These are phyloP conservation scores for Gymnobelideus leadbeateri DNA, from an alignment of 2,113 vertebrate genomes.

Conservation along the genomic window DNA sequence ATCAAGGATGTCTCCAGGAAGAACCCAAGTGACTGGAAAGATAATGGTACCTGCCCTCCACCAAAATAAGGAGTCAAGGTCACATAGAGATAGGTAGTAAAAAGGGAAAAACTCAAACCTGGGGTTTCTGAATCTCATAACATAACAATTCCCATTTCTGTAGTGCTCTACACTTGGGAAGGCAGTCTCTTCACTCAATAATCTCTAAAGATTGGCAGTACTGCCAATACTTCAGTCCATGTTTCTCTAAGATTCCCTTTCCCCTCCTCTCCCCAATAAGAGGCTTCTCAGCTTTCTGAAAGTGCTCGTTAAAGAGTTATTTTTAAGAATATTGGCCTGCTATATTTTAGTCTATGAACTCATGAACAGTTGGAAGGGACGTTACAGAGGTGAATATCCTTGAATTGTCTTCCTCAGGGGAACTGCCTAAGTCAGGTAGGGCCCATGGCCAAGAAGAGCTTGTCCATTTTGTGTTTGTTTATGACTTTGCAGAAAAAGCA, in stretches of 20 bases:
- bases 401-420: not conserved
- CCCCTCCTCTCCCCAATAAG: not conserved
- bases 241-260: not conserved
- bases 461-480: not conserved
- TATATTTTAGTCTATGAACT: not conserved
- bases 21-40: not conserved
- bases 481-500: constrained; percentile 30
- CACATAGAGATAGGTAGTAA: too few relatives aligned
- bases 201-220: not conserved
- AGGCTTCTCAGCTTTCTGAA: not conserved
- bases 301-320: not conserved
- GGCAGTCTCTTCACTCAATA: too few relatives aligned
- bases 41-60: not conserved
- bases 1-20: not conserved
- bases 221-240: too few relatives aligned
- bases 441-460: not conserved
- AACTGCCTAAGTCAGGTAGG: not conserved
- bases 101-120: too few relatives aligned
- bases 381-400: not conserved
- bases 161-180: not conserved
- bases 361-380: not conserved
- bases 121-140: not conserved
- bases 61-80: too few relatives aligned
- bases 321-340: too few relatives aligned
- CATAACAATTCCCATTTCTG: not conserved